These are phyloP conservation scores for Caranx ignobilis DNA, from an alignment of 2,113 vertebrate genomes.

Conservation along the genomic window DNA sequence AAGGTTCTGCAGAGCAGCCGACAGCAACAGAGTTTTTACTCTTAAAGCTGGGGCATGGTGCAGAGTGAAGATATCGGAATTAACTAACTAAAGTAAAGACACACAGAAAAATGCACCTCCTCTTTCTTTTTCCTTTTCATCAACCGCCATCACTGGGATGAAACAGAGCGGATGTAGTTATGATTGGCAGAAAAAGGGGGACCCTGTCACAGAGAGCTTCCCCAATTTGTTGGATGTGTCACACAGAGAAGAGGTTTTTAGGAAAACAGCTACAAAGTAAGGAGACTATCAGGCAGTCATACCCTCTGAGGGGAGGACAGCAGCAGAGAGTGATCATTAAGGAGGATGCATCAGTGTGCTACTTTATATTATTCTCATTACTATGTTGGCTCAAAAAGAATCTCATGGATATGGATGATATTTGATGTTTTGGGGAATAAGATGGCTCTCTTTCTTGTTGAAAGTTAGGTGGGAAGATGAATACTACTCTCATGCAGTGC, in stretches of 20 bases:
- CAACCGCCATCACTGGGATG: not conserved
- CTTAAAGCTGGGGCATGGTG: not conserved
- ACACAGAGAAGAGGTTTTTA: conserved; percentile 11
- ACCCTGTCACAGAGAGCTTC: conserved; percentile 2
- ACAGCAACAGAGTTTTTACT: conserved; percentile 28
- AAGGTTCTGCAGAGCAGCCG: not conserved
- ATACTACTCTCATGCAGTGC: not conserved
- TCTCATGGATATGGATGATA: not conserved
- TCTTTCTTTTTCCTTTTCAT: not conserved
- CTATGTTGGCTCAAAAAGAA: not conserved
- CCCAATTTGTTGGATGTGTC: conserved; percentile 16
- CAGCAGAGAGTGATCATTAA: not conserved
- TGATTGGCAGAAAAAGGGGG: conserved; percentile 37
- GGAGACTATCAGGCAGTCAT: not conserved
- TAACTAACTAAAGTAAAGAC: conserved; percentile 15
- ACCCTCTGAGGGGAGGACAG: not conserved
- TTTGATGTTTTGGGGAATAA: not conserved
- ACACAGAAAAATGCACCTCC: not conserved
- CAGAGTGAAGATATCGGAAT: conserved; percentile 19
- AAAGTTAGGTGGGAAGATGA: not conserved
- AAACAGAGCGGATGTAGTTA: not conserved
- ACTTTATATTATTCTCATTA: not conserved
- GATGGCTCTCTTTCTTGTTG: not conserved
- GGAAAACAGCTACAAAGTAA: conserved; percentile 14
- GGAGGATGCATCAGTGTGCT: not conserved